Evolutionary conservation across 1,140 invertebrate genomes (phyloP), one percentile per base, ranked within the genome.

Genomic region (Sweltsa coloradensis): DNA sequence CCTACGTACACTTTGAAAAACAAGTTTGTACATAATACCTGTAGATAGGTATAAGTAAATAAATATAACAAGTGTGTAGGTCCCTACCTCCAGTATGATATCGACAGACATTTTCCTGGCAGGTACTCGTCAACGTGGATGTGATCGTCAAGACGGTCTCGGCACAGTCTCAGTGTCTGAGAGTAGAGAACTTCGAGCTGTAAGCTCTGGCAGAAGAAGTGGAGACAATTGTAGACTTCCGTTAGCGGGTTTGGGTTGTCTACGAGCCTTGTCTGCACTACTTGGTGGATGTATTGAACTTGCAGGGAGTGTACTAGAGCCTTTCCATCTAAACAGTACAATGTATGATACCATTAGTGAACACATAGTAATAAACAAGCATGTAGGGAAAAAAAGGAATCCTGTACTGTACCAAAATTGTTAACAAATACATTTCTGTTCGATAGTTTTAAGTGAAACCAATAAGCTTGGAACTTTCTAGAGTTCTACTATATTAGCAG

Each of bases 151-250:
- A 97, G 66, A 19, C 93, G 72, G 59, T 95, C 90, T 43, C 84
- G 72, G 56, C 88, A 90, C 26, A 97, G 65, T 36, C 90, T 72
- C 49, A 89, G 65, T 2, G 92, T 91, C 69, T 99, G 95, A 11
- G 91, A 94, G 29, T 43, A 26, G 24, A 25, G 25, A 42, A 64
- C 79, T 74, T 98, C 94, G 9, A 99, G 62, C 62, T 97, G 94
- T 14, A 98, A 67, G 0, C 89, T 91, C 61, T 95, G 89, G 59
- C 92, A 96, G 64, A 98, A 98, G 54, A 84, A 88, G 62, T 97
- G 90, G 24, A 97, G 69, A 54, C 85, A 84, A 54, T 79, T 81
- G 63, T 92, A 94, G 0, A 92, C 78, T 60, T 96, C 91, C 34
- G 82, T 78, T 3, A 86, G 60, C 0, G 80, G 59, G 44, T 59